Evolutionary conservation across 2,888 invertebrate species (phyloP), one percentile per base, ranked within the genome.

Genomic region (Chrysina gloriosa): DNA sequence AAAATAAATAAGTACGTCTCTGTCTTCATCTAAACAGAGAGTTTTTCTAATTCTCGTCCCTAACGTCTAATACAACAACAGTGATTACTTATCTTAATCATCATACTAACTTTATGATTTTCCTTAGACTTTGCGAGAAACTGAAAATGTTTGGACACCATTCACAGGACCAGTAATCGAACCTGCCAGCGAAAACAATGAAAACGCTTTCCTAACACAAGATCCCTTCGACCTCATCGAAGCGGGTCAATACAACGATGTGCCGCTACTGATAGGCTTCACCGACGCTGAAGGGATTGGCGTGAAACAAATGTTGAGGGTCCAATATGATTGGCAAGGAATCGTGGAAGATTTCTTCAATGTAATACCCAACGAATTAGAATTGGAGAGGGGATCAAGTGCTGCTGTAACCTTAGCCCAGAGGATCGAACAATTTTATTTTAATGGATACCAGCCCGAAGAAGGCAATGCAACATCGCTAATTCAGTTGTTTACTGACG

Each of bases 261-360:
- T 74, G 14, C 70, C 74, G 6, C 45, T 69, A 19, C 54, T 74
- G 25, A 34, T 72, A 11, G 74, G 74, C 11, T 71, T 70, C 31
- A 72, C 68, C 27, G 68, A 71, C 19, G 65, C 65, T 0, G 69
- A 69, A 42, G 69, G 65, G 14, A 52, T 69, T 27, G 45, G 31
- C 7, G 14, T 68, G 6, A 36, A 25, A 5, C 42, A 45, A 21
- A 31, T 21, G n/a, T 23, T 66, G 7, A 29, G 39, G 9, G 58
- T 14, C 1, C 19, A 48, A 34, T 7, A 19, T 36, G 23, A 21
- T 16, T 19, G 65, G 65, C 0, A 25, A 23, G 21, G 4, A 25
- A 5, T 21, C 21, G 4, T 21, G 25, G 16, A 45, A 21, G 48
- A 69, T n/a, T 36, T 61, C 7, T 61, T 61, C 11, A 36, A 45